Conservation (phyloP, 1,140 invertebrate genomes). For the Trichogramma pretiosum region DNA sequence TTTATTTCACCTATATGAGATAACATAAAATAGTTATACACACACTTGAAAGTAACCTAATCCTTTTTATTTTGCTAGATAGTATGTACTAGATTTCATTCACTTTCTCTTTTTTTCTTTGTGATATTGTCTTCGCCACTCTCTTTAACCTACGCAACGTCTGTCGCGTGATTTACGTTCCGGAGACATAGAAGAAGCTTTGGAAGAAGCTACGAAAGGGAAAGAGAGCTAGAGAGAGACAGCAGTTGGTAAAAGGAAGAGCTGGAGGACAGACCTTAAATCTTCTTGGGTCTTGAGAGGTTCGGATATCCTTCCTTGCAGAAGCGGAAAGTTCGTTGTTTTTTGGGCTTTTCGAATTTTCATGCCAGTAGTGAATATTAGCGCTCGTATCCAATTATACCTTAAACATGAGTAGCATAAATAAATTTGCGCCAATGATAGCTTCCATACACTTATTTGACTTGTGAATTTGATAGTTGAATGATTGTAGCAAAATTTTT, state of each 20-base stretch:
- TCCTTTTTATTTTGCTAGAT: constrained; percentile 23
- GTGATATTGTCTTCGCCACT: constrained; percentile 8
- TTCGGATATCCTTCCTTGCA: constrained; percentile 15
- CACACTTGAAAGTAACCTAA: constrained; percentile 19
- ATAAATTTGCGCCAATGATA: too few relatives aligned
- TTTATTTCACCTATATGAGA: too few relatives aligned
- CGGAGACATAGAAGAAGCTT: constrained; percentile 29
- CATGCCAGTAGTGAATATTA: background rate
- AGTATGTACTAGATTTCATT: constrained; percentile 8
- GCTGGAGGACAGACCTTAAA: constrained; percentile 28
- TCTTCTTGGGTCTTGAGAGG: constrained; percentile 24
- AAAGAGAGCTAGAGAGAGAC: background rate
- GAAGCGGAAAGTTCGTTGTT: constrained; percentile 3
- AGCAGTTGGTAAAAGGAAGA: constrained; percentile 19
- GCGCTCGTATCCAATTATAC: background rate
- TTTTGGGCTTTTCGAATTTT: background rate
- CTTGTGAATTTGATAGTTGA: too few relatives aligned
- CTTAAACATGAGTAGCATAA: too few relatives aligned
- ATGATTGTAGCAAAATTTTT: too few relatives aligned
- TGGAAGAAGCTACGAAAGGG: too few relatives aligned
- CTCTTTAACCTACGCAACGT: constrained; percentile 26
- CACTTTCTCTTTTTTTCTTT: constrained; percentile 3
- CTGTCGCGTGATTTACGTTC: constrained; percentile 37
- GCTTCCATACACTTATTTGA: constrained; percentile 5
- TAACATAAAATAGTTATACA: too few relatives aligned